A percentile compares a stretch with the other conserved stretches of the same genome.
Evolutionary conservation across 2,797 vertebrate genomes (phyloP).

Genomic region (Sternotherus odoratus): DNA sequence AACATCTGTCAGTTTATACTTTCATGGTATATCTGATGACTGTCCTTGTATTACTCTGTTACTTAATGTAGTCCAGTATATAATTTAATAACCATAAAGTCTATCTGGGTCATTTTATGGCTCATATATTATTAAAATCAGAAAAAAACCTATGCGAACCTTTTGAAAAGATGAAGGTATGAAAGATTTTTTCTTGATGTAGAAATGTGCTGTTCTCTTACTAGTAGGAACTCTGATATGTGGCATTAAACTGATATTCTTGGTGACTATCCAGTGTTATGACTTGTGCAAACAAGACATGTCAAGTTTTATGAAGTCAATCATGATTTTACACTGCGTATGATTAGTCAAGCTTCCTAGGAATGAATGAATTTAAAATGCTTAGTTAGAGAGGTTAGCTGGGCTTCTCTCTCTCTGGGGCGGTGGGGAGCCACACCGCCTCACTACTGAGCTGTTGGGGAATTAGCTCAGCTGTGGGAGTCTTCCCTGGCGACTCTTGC

Average conservation of each 20-base stretch:
- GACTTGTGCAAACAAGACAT: constrained; percentile 8
- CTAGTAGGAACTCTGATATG: neutral
- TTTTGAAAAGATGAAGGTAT: neutral
- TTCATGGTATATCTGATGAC: neutral
- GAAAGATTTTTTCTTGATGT: neutral
- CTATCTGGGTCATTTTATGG: neutral
- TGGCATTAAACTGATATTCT: neutral
- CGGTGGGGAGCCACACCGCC: too few relatives aligned
- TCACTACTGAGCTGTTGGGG: too few relatives aligned
- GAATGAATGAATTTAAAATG: neutral
- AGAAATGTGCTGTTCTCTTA: neutral
- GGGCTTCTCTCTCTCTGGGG: too few relatives aligned
- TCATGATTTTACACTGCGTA: neutral
- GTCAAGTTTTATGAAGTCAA: neutral
- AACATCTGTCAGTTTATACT: neutral
- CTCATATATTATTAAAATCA: neutral
- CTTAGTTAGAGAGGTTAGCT: neutral
- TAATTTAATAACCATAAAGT: neutral
- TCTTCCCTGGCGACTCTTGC: too few relatives aligned
- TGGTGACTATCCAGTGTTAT: neutral
- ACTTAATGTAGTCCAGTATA: neutral
- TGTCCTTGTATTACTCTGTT: neutral
- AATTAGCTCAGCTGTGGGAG: too few relatives aligned
- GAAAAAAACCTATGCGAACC: neutral
- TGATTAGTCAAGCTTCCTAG: neutral